Conservation (phyloP, 2,888 invertebrate species). For the Platypus cylindrus region DNA sequence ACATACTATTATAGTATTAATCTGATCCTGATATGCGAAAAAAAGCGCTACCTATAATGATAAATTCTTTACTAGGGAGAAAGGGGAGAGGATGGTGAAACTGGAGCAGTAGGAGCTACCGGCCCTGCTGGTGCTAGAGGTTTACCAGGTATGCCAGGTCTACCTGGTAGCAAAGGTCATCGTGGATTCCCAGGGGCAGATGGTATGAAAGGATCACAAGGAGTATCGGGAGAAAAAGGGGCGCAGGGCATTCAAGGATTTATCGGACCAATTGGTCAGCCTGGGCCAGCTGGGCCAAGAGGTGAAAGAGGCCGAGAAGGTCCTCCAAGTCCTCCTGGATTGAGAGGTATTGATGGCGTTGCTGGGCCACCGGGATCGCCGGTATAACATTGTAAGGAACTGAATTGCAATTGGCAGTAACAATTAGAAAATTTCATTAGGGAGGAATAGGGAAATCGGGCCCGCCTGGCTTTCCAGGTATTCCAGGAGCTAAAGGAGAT, state of each 20-base stretch:
- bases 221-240: slow-evolving; percentile 64
- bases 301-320: slow-evolving; percentile 81
- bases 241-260: slow-evolving; percentile 50
- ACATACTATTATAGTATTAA: not conserved
- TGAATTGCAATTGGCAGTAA: too few species aligned
- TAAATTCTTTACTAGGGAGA: slow-evolving; percentile 42
- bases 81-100: slow-evolving; percentile 69
- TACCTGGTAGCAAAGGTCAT: slow-evolving; percentile 74
- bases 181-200: slow-evolving; percentile 68
- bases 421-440: slow-evolving; percentile 31
- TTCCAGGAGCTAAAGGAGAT: slow-evolving; percentile 70
- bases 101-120: slow-evolving; percentile 55
- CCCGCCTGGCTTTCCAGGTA: slow-evolving; percentile 73
- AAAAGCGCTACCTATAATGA: not conserved
- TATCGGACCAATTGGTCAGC: slow-evolving; percentile 58
- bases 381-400: slow-evolving; percentile 43
- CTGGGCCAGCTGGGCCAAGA: slow-evolving; percentile 64
- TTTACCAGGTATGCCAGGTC: slow-evolving; percentile 57
- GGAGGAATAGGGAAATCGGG: slow-evolving; percentile 74
- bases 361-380: slow-evolving; percentile 65
- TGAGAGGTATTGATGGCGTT: slow-evolving; percentile 67
- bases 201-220: slow-evolving; percentile 72
- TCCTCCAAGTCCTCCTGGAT: slow-evolving; percentile 61
- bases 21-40: not conserved
- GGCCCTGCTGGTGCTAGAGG: slow-evolving; percentile 68